Evolutionary conservation across 1,140 invertebrate species (phyloP).

Genomic region (Drosophila funebris): DNA sequence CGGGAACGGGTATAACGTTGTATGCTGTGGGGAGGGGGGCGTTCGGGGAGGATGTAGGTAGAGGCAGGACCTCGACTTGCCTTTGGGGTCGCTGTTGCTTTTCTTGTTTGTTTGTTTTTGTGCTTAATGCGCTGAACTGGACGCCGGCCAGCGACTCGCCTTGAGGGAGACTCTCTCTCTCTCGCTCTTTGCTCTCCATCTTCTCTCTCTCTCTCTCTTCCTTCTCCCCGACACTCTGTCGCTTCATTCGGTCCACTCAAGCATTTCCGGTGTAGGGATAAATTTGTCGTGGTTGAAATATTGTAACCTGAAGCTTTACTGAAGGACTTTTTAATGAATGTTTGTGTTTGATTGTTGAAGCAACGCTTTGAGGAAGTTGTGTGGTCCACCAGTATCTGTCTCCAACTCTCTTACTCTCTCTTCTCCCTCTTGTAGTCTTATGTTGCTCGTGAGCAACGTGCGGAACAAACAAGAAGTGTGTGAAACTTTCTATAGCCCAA

Average conservation of each 20-base stretch:
- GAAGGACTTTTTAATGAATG: slow-evolving; percentile 79
- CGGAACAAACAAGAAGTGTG: neutral
- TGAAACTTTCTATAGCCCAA: no score
- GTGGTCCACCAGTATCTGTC: slow-evolving; percentile 4
- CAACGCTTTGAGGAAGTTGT: slow-evolving; percentile 32
- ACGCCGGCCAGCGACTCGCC: slow-evolving; percentile 17
- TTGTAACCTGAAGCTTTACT: slow-evolving; percentile 69
- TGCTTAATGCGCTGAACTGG: slow-evolving; percentile 65
- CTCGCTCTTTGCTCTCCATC: no score
- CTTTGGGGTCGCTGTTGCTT: slow-evolving; percentile 35
- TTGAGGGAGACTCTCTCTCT: slow-evolving; percentile 8
- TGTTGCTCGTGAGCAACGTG: slow-evolving; percentile 1
- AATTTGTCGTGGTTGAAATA: slow-evolving; percentile 70
- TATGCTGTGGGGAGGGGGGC: no score
- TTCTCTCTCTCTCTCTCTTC: neutral
- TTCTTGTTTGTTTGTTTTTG: slow-evolving; percentile 63
- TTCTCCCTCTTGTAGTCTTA: neutral
- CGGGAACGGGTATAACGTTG: no score
- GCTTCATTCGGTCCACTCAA: slow-evolving; percentile 16
- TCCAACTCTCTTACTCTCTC: no score
- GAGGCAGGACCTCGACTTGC: slow-evolving; percentile 42
- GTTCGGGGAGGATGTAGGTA: neutral
- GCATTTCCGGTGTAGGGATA: slow-evolving; percentile 60
- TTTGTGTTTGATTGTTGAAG: slow-evolving; percentile 62
- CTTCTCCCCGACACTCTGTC: no score